Evolutionary conservation across 2,797 vertebrate species (phyloP).

Genomic region (Limosa lapponica): DNA sequence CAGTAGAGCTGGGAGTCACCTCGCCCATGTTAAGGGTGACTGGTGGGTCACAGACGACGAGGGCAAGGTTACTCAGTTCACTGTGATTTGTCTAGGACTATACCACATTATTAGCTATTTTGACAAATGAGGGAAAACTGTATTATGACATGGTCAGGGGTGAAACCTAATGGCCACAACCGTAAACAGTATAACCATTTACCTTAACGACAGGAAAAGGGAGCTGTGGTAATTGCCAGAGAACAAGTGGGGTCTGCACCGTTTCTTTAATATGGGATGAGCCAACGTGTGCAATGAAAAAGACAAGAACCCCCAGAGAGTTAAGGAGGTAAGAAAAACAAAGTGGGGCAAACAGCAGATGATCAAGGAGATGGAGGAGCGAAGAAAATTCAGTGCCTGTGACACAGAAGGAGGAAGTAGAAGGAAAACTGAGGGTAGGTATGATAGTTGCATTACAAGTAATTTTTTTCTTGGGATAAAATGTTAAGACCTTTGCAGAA

Average conservation of each 20-base stretch:
- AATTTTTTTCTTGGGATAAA: not conserved
- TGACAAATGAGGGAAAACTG: not conserved
- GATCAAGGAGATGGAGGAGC: not conserved
- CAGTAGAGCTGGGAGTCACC: not conserved
- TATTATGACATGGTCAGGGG: not conserved
- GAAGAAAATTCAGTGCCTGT: not conserved
- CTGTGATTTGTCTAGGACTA: not conserved
- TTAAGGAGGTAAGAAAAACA: not conserved
- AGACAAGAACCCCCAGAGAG: fast-evolving
- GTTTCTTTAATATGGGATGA: not conserved
- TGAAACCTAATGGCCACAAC: not conserved
- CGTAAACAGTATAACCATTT: not conserved
- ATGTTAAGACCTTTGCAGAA: not conserved
- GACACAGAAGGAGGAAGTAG: not conserved
- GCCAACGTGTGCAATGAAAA: fast-evolving
- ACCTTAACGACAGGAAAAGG: not conserved
- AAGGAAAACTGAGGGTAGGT: not conserved
- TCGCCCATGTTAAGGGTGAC: fast-evolving
- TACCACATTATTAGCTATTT: not conserved
- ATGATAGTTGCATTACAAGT: not conserved
- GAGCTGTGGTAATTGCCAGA: not conserved
- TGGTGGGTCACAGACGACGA: not conserved
- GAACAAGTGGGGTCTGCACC: not conserved
- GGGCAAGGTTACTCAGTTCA: not conserved
- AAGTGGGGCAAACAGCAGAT: not conserved